These are phyloP conservation scores for Tillus elongatus DNA, from an alignment of 2,888 invertebrate species.

Conservation along the genomic window DNA sequence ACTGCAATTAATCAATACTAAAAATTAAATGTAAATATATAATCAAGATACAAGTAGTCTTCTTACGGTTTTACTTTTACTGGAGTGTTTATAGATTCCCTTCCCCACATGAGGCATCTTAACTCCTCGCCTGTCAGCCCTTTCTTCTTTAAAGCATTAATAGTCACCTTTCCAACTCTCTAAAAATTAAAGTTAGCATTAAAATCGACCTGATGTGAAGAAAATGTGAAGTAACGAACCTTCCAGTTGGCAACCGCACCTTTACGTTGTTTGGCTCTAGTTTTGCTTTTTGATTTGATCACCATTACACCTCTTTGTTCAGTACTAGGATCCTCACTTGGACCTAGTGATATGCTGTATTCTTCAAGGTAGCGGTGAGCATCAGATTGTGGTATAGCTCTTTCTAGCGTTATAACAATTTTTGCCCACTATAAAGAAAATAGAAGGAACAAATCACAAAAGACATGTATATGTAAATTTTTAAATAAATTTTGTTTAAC, in stretches of 20 bases:
- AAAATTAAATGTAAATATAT: background rate
- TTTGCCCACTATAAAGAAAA: constrained; percentile 78
- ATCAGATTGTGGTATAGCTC: constrained; percentile 84
- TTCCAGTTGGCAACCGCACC: constrained; percentile 97
- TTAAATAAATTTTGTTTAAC: constrained; percentile 4
- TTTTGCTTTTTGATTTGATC: constrained; percentile 94
- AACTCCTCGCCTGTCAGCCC: constrained; percentile 82
- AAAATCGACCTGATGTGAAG: constrained; percentile 7
- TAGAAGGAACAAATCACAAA: background rate
- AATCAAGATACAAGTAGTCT: background rate
- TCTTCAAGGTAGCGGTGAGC: constrained; percentile 87
- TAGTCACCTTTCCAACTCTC: constrained; percentile 82
- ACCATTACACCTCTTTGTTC: constrained; percentile 94
- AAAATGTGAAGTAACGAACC: constrained; percentile 44
- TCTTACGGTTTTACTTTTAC: constrained; percentile 56
- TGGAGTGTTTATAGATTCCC: constrained; percentile 80
- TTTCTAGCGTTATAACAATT: constrained; percentile 91
- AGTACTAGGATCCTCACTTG: constrained; percentile 69
- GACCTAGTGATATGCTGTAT: constrained; percentile 88
- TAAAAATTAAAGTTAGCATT: constrained; percentile 33
- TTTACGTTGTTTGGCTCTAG: constrained; percentile 90
- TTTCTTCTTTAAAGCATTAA: constrained; percentile 70
- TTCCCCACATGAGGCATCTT: constrained; percentile 82
- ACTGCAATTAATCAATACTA: too few species aligned
- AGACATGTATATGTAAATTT: background rate